Evolutionary conservation across 53 echinoderm and acorn worm genomes (phyloP), one percentile per base, ranked within the genome.

Genomic region (Pentamera pediparva): DNA sequence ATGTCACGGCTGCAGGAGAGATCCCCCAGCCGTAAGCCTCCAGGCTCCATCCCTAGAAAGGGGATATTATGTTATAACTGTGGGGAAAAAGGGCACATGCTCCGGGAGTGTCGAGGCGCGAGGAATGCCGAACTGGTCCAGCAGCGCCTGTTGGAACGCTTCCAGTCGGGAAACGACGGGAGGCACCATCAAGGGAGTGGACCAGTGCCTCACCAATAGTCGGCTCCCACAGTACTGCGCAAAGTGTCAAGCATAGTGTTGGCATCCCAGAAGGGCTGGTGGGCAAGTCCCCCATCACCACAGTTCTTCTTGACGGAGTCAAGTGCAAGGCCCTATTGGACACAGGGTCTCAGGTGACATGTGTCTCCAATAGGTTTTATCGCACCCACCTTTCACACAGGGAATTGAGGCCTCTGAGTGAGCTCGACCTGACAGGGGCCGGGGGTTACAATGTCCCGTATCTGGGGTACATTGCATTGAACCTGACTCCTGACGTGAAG

Each of bases 271-370:
- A 69, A 3, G 56, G 58, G 10, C 40, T 86, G n/a, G 51, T 86
- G 8, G 86, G 76, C 38, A 55, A 76, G 17, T 69, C 76, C 24
- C 49, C 76, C 9, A 59, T 39, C 5, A 31, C 59, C 13, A 76
- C 50, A 39, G 80, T 65, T 21, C 10, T 18, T 5, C 54, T 79
- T 20, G 75, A 81, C 37, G 81, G 86, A 0, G 43, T 56, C 22
- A 18, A 3, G 8, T 71, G 73, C 26, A 35, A 43, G 50, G 71
- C 53, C 57, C 70, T 86, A 21, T 11, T 82, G 29, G 87, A 82
- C 33, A 86, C 87, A 28, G 87, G 87, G n/a, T 86, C 87, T 8
- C 85, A 85, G 26, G 80, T 85, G 20, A 83, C 77, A 5, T 83
- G 83, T 47, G n/a, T 88, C 7, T 56, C 70, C 2, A 37, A 59